Evolutionary conservation across 1,140 invertebrate species (phyloP), one percentile per base, ranked within the genome.

Genomic region (Drosophila lini): DNA sequence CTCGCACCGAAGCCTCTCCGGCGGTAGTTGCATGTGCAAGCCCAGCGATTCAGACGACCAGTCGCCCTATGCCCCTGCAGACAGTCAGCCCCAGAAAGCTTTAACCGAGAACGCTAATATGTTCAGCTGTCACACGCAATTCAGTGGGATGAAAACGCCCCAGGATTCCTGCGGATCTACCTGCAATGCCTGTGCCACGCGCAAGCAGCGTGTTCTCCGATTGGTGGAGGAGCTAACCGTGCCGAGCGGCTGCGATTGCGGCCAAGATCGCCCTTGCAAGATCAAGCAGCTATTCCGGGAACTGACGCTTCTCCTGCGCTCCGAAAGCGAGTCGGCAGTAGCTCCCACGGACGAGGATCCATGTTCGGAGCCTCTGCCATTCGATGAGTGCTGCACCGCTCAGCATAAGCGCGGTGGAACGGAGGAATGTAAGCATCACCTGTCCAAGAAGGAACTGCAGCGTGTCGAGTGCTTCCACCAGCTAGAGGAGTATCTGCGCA

Each of bases 401-500:
- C 28, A 56, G 40, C 60, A 55, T 5, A 31, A 5, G 4, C n/a
- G 40, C 5, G 10, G n/a, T 6, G 36, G 28, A 2, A 16, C 15
- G 1, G 8, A 36, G 1, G 34, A 28, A 0, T n/a, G 4, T 4
- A 48, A 74, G 11, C 52, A 52, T 10, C n/a, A 13, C 19, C 5
- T 58, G 40, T 40, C 41, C 1, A 52, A 57, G 7, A 61, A 50
- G 4, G 41, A 62, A 0, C 45, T 47, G 15, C 45, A 42, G 25
- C 58, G 63, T 1, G n/a, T 44, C 5, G 38, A 74, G 32, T 84
- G 80, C 40, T 60, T 89, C 11, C 64, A 77, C 15, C 32, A 64
- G 34, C 53, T 88, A 59, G 67, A 84, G 16, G 52, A 80, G 19
- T 83, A 62, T 16, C 42, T 83, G 3, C 50, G 76, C 22, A 60